Conservation (phyloP, 1,140 invertebrate species). For the Eubasilissa regina region DNA sequence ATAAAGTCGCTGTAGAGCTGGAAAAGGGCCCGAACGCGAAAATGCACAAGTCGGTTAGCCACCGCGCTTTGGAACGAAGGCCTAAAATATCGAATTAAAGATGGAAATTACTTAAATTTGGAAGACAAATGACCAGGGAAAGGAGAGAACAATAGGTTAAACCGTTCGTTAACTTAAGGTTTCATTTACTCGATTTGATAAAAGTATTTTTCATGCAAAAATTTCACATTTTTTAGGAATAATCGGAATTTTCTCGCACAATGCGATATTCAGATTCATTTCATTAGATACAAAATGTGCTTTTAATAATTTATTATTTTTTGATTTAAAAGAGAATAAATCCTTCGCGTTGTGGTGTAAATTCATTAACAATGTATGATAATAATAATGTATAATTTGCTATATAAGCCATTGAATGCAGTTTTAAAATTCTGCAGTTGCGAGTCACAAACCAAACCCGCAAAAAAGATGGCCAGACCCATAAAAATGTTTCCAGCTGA, state of each 20-base stretch:
- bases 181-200: constrained; percentile 27
- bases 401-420: not conserved
- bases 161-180: constrained; percentile 35
- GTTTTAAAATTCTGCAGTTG: constrained; percentile 31
- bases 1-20: constrained; percentile 50
- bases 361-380: not conserved
- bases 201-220: constrained; percentile 30
- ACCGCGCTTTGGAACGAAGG: not conserved
- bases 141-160: constrained; percentile 21
- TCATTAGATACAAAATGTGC: too few relatives aligned
- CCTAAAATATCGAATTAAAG: constrained; percentile 33
- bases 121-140: constrained; percentile 24
- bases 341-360: too few relatives aligned
- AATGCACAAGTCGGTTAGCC: constrained; percentile 26
- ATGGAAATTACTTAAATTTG: constrained; percentile 24
- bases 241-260: not conserved
- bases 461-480: constrained; percentile 11
- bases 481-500: constrained; percentile 26
- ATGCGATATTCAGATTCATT: constrained; percentile 11
- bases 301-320: too few relatives aligned
- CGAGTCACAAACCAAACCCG: constrained; percentile 1
- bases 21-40: constrained; percentile 21
- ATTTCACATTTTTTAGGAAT: not conserved
- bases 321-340: too few relatives aligned
- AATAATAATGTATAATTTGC: not conserved